phyloP scores from a whole-genome alignment of 2,888 invertebrate species.

The Ganaspis brasiliensis region DNA sequence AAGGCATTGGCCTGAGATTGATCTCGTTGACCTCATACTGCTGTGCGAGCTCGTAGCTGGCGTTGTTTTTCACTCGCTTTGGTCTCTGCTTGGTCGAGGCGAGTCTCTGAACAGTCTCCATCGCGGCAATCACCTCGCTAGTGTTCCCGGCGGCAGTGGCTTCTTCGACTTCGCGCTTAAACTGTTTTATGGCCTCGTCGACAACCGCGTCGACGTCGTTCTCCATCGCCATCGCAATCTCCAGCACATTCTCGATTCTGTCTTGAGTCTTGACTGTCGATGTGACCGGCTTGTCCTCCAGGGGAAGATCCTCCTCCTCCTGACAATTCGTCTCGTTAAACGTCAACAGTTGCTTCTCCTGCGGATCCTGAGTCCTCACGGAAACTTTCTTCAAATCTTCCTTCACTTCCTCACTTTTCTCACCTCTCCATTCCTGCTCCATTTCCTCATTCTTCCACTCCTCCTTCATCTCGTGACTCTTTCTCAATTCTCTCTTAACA shows the following conservation, averaged over 20 bases:
- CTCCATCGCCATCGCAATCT: constrained; percentile 74
- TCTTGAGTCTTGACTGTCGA: constrained; percentile 78
- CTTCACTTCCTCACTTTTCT: neutral
- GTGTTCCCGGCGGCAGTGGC: constrained; percentile 53
- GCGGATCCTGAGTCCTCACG: constrained; percentile 72
- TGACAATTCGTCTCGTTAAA: constrained; percentile 54
- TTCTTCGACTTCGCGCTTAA: constrained; percentile 71
- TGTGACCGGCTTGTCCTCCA: constrained; percentile 65
- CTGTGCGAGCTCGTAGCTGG: constrained; percentile 78
- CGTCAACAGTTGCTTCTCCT: constrained; percentile 56
- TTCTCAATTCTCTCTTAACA: constrained; percentile 45
- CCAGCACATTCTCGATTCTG: constrained; percentile 71
- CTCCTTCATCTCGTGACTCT: constrained; percentile 46
- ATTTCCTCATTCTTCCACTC: constrained; percentile 28
- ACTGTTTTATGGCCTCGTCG: constrained; percentile 73
- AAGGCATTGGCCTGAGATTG: constrained; percentile 54
- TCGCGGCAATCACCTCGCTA: constrained; percentile 42
- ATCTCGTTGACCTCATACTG: constrained; percentile 72
- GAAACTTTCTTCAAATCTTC: constrained; percentile 51
- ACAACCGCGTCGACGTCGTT: constrained; percentile 73
- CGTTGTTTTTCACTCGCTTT: constrained; percentile 74
- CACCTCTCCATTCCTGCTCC: constrained; percentile 4
- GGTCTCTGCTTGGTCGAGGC: constrained; percentile 59
- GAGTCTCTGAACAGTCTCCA: constrained; percentile 52
- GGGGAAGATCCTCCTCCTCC: constrained; percentile 57